Evolutionary conservation across 1,140 invertebrate species (phyloP).

Genomic region (Neodiprion lecontei): DNA sequence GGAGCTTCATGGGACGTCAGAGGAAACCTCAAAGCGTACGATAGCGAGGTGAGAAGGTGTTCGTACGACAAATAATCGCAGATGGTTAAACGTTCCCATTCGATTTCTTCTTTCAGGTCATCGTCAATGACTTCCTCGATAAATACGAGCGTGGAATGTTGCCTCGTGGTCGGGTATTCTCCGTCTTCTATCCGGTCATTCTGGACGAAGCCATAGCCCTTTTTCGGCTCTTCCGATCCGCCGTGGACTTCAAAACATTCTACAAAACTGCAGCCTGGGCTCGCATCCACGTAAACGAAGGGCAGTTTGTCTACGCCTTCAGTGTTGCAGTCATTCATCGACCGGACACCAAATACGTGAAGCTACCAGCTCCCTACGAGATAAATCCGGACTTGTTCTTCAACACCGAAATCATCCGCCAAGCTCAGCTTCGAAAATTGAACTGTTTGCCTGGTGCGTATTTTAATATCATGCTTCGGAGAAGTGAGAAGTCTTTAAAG

Average conservation of each 20-base stretch:
- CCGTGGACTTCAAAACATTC: constrained; percentile 71
- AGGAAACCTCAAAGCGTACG: constrained; percentile 61
- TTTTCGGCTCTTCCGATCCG: constrained; percentile 66
- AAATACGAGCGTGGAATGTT: constrained; percentile 55
- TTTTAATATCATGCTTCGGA: constrained; percentile 23
- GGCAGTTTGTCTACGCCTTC: constrained; percentile 66
- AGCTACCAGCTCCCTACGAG: constrained; percentile 70
- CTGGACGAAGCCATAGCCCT: constrained; percentile 62
- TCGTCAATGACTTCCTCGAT: constrained; percentile 47
- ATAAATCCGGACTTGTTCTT: constrained; percentile 69
- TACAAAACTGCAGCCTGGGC: constrained; percentile 69
- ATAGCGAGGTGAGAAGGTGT: constrained; percentile 40
- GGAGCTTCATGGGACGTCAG: constrained; percentile 65
- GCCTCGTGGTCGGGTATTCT: constrained; percentile 64
- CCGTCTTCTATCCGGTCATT: constrained; percentile 60
- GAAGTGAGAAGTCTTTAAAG: background rate
- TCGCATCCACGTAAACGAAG: constrained; percentile 66
- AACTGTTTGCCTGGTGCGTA: constrained; percentile 25
- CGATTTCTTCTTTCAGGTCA: constrained; percentile 37
- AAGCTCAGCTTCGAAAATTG: constrained; percentile 67
- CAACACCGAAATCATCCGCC: constrained; percentile 59
- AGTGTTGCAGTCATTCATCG: constrained; percentile 67
- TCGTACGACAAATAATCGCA: background rate
- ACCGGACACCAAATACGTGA: constrained; percentile 64
- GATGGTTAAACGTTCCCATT: background rate